Conservation (phyloP, 2,888 invertebrate species). For the Lasioglossum leucozonium region DNA sequence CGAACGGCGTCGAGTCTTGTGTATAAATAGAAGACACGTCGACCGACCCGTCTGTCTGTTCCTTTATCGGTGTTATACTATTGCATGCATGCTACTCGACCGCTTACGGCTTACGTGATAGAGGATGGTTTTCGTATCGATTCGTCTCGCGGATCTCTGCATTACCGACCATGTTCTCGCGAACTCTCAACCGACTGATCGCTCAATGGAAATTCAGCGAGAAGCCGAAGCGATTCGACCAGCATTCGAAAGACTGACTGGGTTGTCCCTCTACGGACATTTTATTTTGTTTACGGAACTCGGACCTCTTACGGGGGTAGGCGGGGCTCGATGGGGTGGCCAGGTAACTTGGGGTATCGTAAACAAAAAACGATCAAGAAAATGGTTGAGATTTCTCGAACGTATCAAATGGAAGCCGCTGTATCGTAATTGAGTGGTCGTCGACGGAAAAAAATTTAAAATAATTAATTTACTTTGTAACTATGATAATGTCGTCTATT, state of each 20-base stretch:
- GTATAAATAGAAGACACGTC: constrained; percentile 68
- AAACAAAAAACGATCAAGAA: no score
- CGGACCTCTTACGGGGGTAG: not conserved
- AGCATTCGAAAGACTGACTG: not conserved
- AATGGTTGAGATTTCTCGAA: no score
- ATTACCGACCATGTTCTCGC: constrained; percentile 52
- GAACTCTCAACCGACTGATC: not conserved
- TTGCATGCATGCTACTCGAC: constrained; percentile 60
- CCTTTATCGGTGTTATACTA: constrained; percentile 64
- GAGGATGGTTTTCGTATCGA: constrained; percentile 63
- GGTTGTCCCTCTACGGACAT: not conserved
- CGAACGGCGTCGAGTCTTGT: constrained; percentile 60
- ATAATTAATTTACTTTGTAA: no score
- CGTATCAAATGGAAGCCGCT: no score
- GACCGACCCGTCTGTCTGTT: constrained; percentile 65
- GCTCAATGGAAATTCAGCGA: not conserved
- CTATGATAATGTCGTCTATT: no score
- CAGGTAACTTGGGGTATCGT: no score
- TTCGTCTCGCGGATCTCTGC: constrained; percentile 41
- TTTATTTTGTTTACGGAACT: not conserved
- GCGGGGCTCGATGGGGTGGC: no score
- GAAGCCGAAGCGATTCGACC: not conserved
- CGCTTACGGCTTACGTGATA: constrained; percentile 57
- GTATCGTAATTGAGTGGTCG: no score
- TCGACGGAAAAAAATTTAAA: no score